Evolutionary conservation across 2,113 vertebrate species (phyloP), one percentile per base, ranked within the genome.

Genomic region (Halichoeres trimaculatus): DNA sequence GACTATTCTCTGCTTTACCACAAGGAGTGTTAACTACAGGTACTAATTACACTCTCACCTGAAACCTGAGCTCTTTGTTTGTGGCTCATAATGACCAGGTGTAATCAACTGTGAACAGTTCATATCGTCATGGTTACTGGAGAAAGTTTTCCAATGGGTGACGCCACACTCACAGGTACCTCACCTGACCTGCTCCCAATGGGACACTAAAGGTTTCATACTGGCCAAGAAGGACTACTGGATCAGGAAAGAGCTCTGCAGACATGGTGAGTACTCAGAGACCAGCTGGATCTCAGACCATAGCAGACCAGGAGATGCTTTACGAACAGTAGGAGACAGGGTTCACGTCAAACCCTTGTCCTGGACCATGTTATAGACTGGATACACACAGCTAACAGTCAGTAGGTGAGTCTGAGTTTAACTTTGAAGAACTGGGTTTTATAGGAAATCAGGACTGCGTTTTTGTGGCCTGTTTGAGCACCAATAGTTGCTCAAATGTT

Each of bases 111-210:
- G 12, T 40, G 8, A 19, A 61, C 30, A 58, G 34, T 54, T 40
- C 55, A 10, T 57, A 20, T 62, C 24, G 36, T 45, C 76, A 76
- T 34, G 59, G 63, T 74, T 62, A 70, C 59, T 62, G 7, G 58
- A 38, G 50, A 40, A 52, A 24, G 50, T 16, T 57, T 62, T 50
- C 45, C 26, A 38, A 2, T 56, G 48, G 47, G 24, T 2, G 6
- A 16, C 23, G 70, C 70, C 19, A 68, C 43, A 70, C 8, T 23
- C 51, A 23, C 30, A 17, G 35, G 12, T 11, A 1, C 47, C 13
- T 50, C 8, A 4, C 60, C 30, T 55, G 52, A 47, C 19, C 51
- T 5, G 17, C 9, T 61, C 58, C 62, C 13, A 0, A 43, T 22
- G 3, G 4, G 16, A 6, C 35, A 7, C 17, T 63, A 0, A 4